Evolutionary conservation across 1,140 invertebrate genomes (phyloP).

Genomic region (Melanaphis sacchari): DNA sequence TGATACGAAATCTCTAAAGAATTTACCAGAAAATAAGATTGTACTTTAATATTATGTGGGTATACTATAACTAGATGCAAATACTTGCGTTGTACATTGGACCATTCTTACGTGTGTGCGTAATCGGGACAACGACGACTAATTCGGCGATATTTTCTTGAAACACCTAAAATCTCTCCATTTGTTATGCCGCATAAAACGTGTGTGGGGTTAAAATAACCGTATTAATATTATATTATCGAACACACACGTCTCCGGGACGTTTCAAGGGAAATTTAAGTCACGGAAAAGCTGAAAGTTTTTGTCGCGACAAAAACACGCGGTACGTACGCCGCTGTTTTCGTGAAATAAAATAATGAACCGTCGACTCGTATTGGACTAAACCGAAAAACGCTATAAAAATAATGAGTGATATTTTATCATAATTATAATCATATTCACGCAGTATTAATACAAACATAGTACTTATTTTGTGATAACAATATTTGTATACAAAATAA

Average conservation of each 20-base stretch:
- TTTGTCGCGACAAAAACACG: not conserved
- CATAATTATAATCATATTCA: no score
- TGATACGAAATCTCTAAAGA: not conserved
- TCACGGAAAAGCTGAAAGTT: not conserved
- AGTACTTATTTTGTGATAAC: no score
- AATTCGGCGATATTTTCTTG: not conserved
- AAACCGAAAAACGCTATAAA: not conserved
- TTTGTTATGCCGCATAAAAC: not conserved
- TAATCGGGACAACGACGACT: not conserved
- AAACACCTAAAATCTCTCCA: not conserved
- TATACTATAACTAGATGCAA: not conserved
- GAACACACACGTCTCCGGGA: not conserved
- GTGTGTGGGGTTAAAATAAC: not conserved
- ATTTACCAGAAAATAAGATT: not conserved
- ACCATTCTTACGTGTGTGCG: not conserved
- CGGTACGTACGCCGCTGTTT: not conserved
- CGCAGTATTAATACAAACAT: no score
- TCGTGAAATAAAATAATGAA: not conserved
- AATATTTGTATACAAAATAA: no score
- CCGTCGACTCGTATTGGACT: not conserved
- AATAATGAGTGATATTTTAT: not conserved
- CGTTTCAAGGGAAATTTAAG: not conserved
- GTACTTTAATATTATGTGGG: not conserved
- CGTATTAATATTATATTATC: not conserved
- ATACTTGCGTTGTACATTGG: no score